Evolutionary conservation across 2,113 vertebrate species (phyloP).

Genomic region (Glaucidium brasilianum): DNA sequence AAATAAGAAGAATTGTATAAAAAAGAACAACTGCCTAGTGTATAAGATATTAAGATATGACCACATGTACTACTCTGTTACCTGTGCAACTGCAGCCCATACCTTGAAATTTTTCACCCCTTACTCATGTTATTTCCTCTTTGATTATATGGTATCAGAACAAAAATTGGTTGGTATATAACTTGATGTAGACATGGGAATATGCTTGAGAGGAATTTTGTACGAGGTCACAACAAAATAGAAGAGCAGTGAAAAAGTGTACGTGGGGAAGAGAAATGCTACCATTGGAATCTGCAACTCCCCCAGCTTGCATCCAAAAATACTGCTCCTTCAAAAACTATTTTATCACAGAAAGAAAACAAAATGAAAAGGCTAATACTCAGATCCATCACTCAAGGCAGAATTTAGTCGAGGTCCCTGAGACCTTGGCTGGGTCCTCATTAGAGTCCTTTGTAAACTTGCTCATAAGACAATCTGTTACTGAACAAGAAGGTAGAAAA

Average conservation of each 20-base stretch:
- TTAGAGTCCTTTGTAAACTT: background rate
- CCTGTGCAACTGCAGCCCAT: background rate
- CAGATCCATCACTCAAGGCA: background rate
- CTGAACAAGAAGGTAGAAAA: background rate
- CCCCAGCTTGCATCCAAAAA: background rate
- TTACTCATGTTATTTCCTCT: background rate
- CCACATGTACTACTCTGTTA: background rate
- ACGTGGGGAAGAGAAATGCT: background rate
- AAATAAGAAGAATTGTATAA: background rate
- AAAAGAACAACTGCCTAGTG: background rate
- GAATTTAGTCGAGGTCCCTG: background rate
- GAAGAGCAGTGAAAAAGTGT: background rate
- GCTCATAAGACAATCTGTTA: background rate
- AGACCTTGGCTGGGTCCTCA: background rate
- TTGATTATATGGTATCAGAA: background rate
- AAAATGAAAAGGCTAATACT: background rate
- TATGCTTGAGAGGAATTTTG: background rate
- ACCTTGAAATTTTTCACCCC: background rate
- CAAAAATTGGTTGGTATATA: background rate
- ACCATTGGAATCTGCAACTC: background rate
- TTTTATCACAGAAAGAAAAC: background rate
- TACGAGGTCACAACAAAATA: background rate
- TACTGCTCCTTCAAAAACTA: background rate
- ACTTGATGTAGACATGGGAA: background rate
- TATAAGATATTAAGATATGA: background rate